These are phyloP conservation scores for Diphyllodes magnificus DNA, from an alignment of 2,113 vertebrate genomes.

Conservation along the genomic window DNA sequence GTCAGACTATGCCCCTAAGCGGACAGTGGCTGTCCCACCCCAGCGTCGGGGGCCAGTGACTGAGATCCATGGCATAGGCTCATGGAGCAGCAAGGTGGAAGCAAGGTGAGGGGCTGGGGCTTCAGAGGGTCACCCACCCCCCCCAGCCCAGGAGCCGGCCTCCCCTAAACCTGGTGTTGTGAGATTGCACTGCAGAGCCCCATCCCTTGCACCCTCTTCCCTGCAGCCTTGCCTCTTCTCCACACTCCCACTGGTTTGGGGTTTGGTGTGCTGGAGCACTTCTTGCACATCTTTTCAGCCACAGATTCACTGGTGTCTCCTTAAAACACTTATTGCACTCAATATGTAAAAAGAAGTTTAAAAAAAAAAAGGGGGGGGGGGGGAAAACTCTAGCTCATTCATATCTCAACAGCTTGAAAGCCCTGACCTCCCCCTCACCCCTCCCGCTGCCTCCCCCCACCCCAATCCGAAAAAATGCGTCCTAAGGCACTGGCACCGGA, in stretches of 20 bases:
- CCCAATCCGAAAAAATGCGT: not conserved
- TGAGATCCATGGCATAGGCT: fast-evolving
- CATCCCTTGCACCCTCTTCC: not conserved
- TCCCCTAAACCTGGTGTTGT: too few relatives aligned
- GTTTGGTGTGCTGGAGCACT: not conserved
- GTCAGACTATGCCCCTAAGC: not conserved
- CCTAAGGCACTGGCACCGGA: slow-evolving; percentile 43
- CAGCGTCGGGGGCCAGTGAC: fast-evolving
- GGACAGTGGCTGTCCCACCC: not conserved
- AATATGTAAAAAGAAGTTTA: not conserved
- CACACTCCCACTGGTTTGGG: not conserved
- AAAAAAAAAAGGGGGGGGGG: fast-evolving
- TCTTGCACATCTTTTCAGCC: not conserved
- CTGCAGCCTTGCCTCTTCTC: not conserved
- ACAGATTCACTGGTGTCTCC: not conserved
- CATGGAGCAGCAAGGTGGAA: not conserved
- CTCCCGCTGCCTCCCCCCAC: not conserved
- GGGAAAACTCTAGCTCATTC: not conserved
- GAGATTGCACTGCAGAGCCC: not conserved
- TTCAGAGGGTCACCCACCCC: not conserved
- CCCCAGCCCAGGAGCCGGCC: not conserved
- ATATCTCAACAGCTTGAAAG: slow-evolving; percentile 41
- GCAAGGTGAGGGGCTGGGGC: not conserved
- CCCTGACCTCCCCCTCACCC: slow-evolving; percentile 45
- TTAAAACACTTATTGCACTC: not conserved